Conservation (phyloP, 2,113 vertebrate genomes). For the Phalacrocorax aristotelis region DNA sequence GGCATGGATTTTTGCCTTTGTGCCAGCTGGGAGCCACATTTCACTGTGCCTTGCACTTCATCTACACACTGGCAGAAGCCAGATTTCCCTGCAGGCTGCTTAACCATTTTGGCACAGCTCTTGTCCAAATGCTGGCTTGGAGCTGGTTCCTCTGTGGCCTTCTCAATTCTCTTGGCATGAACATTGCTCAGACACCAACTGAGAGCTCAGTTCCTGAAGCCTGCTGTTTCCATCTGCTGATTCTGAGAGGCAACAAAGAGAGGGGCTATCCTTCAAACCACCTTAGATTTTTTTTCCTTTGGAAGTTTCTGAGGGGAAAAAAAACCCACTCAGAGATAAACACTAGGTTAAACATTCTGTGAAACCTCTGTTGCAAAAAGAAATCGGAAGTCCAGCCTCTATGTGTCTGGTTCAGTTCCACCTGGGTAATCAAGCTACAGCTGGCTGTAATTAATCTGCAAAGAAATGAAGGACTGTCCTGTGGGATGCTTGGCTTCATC, state of each 20-base stretch:
- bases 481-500: neutral
- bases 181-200: constrained; percentile 20
- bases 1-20: neutral
- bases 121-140: constrained; percentile 27
- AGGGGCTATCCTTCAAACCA: constrained; percentile 43
- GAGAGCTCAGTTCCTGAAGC: constrained; percentile 55
- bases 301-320: neutral
- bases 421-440: neutral
- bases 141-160: constrained; percentile 46
- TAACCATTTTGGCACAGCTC: constrained; percentile 55
- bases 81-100: constrained; percentile 44
- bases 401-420: neutral
- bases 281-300: neutral
- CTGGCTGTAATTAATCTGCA: neutral
- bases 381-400: neutral
- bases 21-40: constrained; percentile 35
- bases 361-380: neutral
- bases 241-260: neutral
- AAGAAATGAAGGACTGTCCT: neutral
- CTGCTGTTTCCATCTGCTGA: constrained; percentile 61
- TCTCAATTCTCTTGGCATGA: constrained; percentile 61
- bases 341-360: neutral
- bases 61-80: constrained; percentile 24
- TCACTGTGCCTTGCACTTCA: constrained; percentile 26
- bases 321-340: neutral